Base-by-base conservation (phyloP, 2,113 vertebrate species). In the Haemorhous mexicanus region DNA sequence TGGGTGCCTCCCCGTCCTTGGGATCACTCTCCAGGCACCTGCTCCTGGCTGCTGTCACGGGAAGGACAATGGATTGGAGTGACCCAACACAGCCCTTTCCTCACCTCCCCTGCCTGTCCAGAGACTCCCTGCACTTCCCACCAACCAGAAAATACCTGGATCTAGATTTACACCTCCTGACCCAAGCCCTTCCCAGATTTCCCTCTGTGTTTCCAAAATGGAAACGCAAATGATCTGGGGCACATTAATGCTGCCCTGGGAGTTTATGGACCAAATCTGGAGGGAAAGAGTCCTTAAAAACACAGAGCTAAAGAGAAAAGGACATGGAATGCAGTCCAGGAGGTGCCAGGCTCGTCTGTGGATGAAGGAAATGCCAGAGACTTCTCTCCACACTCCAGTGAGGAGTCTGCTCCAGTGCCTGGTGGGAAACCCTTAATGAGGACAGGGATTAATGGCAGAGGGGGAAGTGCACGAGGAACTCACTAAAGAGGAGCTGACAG, bases 361-460 rank as follows among this genome's bases (percentile, higher is more conserved):
- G 93, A 11, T 49, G 30, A 19, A 46, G 64, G 73, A 62, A 56
- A 89, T 16, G 84, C 87, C 55, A 33, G 19, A 47, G 66, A 18
- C 55, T 66, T 77, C 56, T 77, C 66, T 79, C 79, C 67, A 39
- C 26, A 49, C 75, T 85, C 26, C 86, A 32, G 62, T 11, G 30
- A 88, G 70, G 74, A 80, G 55, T 22, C 89, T 79, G 86, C 61
- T 90, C 46, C 72, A 24, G 58, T 2, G 33, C 70, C 81, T 68
- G 44, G 63, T 74, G 86, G 88, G 88, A 66, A 81, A 27, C 64
- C 74, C 49, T 79, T 91, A 82, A 84, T 44, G 95, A 87, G 70
- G 84, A 93, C 95, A 87, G 93, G 81, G 93, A 84, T 91, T 89
- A 89, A 94, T 89, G 87, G 73, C 66, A 81, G 77, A 79, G 87